phyloP scores from a whole-genome alignment of 2,113 vertebrate genomes.

The Mionectes macconnelli region DNA sequence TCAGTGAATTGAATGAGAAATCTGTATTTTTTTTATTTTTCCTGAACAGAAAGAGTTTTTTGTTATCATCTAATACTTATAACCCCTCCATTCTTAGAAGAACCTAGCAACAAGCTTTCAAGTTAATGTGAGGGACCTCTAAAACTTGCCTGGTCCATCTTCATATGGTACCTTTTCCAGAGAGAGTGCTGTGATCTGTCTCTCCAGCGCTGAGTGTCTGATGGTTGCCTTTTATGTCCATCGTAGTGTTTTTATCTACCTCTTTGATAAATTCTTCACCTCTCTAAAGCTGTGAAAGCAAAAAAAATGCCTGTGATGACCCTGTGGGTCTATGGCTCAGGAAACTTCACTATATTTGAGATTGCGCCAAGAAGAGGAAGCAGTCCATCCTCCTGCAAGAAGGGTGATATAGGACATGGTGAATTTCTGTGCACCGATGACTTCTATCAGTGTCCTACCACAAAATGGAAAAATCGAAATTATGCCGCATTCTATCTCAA shows the following conservation, averaged over 20 bases:
- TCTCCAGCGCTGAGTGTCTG: background rate
- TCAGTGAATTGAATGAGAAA: background rate
- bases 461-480: constrained; percentile 18
- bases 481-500: background rate
- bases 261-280: background rate
- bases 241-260: background rate
- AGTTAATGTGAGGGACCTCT: background rate
- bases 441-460: background rate
- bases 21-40: background rate
- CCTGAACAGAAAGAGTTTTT: background rate
- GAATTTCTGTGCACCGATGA: background rate
- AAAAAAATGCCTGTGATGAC: background rate
- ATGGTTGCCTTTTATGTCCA: background rate
- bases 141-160: background rate
- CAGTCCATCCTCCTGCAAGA: background rate
- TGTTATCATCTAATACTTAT: background rate
- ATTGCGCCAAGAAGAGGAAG: background rate
- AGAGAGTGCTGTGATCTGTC: background rate
- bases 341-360: background rate
- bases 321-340: background rate
- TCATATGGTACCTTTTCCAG: background rate
- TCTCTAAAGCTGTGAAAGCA: background rate
- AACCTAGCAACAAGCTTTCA: background rate
- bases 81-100: background rate
- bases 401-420: background rate